Evolutionary conservation across 1,140 invertebrate genomes (phyloP), one percentile per base, ranked within the genome.

Genomic region (Cherax destructor): DNA sequence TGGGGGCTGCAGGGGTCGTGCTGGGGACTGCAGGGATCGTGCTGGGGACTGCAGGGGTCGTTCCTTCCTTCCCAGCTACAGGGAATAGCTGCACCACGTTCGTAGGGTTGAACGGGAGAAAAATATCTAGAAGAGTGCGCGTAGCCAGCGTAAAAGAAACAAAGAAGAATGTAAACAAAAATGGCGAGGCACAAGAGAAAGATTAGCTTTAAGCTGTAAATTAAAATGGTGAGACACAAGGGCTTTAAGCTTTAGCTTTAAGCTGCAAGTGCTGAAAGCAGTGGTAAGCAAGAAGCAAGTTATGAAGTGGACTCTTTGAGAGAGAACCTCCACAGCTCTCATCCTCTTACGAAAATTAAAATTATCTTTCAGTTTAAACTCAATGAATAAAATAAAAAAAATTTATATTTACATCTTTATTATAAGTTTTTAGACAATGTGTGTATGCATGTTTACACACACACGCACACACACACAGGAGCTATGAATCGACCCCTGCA

Each of bases 21-120:
- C 76, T 24, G 49, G 30, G 59, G 6, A 74, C 61, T 3, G 21
- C 78, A 21, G 77, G 56, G 52, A 5, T 56, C 1, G 9, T 56
- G 47, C 47, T 59, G 41, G 61, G 11, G 56, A 41, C 69, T 49
- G 83, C 4, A 47, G 59, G 16, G 41, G 3, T 47, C 30, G 21
- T 72, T 5, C 18, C 4, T 18, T n/a, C 69, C 10, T 41, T 9
- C 18, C 52, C 65, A 72, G 52, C 52, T 24, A 80, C 77, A 41
- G 86, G 76, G 50, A 56, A 69, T n/a, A 88, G 86, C 21, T 88
- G 86, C 52, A 88, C 77, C n/a, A 88, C 86, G 47, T 88, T 77
- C 86, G 86, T 88, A 18, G 86, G 86, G 86, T 88, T 88, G 86
- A 88, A 88, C 47, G 77, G 76, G 21, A 88, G 77, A 77, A 88